Evolutionary conservation across 2,888 invertebrate genomes (phyloP).

Genomic region (Dasypolia templi): DNA sequence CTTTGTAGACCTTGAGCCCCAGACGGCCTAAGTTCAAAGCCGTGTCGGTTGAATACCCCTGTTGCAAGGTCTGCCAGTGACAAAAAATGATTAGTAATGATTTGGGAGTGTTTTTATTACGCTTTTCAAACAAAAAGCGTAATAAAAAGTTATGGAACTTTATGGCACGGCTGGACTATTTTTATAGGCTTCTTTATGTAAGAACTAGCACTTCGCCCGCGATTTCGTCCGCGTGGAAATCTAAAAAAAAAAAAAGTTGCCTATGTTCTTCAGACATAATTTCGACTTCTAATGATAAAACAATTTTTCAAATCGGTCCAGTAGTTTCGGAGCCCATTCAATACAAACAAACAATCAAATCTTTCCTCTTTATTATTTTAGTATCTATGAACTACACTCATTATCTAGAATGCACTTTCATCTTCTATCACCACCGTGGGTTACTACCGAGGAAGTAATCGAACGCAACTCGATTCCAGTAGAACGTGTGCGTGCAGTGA

Average conservation of each 20-base stretch:
- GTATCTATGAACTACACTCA: too few species aligned
- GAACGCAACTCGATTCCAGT: constrained; percentile 56
- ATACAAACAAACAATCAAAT: too few species aligned
- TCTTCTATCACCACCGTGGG: constrained; percentile 70
- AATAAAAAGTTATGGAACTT: background rate
- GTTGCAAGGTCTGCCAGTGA: constrained; percentile 70
- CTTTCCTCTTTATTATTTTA: too few species aligned
- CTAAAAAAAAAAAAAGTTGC: too few species aligned
- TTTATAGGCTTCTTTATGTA: background rate
- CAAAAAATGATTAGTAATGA: constrained; percentile 43
- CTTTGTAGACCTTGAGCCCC: constrained; percentile 75
- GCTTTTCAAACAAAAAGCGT: too few species aligned
- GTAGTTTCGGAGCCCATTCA: too few species aligned
- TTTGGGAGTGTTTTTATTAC: background rate
- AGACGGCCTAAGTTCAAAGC: constrained; percentile 70
- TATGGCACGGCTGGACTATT: background rate
- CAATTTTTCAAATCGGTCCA: too few species aligned
- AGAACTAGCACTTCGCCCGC: too few species aligned
- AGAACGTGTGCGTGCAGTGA: constrained; percentile 72
- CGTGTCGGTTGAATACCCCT: constrained; percentile 71
- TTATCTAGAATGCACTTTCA: constrained; percentile 70
- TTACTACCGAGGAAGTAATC: constrained; percentile 81
- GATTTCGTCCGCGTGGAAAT: too few species aligned
- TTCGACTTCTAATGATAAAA: too few species aligned
- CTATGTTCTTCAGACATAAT: too few species aligned